phyloP scores from a whole-genome alignment of 2,888 invertebrate species.

The Amblyjoppa proteus region DNA sequence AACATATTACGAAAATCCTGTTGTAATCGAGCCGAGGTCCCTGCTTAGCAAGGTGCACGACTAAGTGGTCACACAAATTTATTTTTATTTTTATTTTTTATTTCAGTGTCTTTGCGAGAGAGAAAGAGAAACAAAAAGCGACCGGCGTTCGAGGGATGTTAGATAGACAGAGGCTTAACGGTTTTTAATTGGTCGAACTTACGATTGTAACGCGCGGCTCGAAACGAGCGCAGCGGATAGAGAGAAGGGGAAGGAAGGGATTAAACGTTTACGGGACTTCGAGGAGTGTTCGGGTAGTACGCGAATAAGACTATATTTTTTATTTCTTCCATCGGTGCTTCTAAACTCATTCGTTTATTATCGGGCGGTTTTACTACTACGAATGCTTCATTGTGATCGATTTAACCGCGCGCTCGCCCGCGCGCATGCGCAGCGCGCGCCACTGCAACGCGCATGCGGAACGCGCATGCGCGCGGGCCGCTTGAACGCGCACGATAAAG shows the following conservation, averaged over 20 bases:
- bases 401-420: neutral
- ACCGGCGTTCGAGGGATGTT: constrained; percentile 9
- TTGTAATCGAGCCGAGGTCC: constrained; percentile 46
- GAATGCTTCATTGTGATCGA: constrained; percentile 24
- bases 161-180: constrained; percentile 45
- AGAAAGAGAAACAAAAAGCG: neutral
- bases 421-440: neutral
- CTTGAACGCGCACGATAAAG: neutral
- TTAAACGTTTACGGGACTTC: constrained; percentile 12
- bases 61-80: constrained; percentile 11
- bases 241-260: neutral
- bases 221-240: neutral
- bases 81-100: constrained; percentile 47
- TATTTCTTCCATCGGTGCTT: constrained; percentile 61
- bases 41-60: constrained; percentile 54
- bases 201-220: neutral
- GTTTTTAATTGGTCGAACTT: constrained; percentile 37
- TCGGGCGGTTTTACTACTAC: neutral
- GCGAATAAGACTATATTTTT: constrained; percentile 45
- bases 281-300: constrained; percentile 34
- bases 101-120: constrained; percentile 19
- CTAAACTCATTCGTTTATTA: constrained; percentile 20
- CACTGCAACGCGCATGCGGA: neutral
- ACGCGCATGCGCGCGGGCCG: no score
- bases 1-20: constrained; percentile 30